Evolutionary conservation across 2,113 vertebrate genomes (phyloP).

Genomic region (Struthidea cinerea): DNA sequence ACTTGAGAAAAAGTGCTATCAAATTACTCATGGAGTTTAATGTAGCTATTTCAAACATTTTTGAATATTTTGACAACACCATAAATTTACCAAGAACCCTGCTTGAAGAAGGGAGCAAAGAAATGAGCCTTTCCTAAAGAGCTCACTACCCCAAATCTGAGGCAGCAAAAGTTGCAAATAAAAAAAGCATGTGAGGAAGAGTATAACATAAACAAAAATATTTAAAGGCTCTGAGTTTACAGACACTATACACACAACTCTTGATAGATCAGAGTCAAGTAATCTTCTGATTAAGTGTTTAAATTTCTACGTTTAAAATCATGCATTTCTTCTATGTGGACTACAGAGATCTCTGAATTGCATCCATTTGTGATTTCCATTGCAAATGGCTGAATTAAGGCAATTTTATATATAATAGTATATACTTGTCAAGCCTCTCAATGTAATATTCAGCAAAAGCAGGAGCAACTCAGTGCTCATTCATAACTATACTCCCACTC

Average conservation of each 20-base stretch:
- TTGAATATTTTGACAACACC: not conserved
- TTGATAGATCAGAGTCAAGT: not conserved
- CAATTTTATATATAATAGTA: not conserved
- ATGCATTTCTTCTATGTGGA: not conserved
- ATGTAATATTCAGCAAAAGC: not conserved
- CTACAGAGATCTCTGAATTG: not conserved
- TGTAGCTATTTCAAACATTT: not conserved
- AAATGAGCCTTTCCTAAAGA: not conserved
- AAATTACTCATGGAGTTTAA: not conserved
- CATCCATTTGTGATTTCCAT: not conserved
- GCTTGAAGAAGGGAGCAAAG: not conserved
- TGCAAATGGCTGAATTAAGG: not conserved
- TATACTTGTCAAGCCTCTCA: not conserved
- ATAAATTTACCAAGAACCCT: not conserved
- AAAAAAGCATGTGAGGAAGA: not conserved
- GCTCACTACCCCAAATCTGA: not conserved
- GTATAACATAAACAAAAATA: not conserved
- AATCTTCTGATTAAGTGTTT: not conserved
- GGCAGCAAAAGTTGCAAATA: not conserved
- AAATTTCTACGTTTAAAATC: not conserved
- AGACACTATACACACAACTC: not conserved
- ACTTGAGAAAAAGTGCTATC: not conserved
- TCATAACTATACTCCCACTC: not conserved
- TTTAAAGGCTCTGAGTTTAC: not conserved
- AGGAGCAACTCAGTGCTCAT: not conserved